Evolutionary conservation across 1,140 invertebrate genomes (phyloP), one percentile per base, ranked within the genome.

Genomic region (Lasaia peninsularis): DNA sequence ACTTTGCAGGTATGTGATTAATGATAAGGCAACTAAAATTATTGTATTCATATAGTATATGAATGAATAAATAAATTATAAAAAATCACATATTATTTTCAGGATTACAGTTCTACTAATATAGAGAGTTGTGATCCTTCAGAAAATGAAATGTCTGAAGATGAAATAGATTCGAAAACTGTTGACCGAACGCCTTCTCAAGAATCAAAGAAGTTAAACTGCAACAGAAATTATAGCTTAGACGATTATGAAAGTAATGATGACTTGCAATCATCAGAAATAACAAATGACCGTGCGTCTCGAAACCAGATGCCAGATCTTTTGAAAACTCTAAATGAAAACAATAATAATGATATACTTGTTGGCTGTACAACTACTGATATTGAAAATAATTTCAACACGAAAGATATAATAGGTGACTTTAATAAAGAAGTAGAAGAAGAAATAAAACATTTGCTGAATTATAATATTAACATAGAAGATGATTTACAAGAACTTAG

Each of bases 361-460:
- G 73, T n/a, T 21, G 32, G 69, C 62, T 82, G 70, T 52, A 73
- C 75, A 37, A 70, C 76, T 55, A 78, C 77, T 35, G 85, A 86
- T 63, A 86, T 88, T 63, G 85, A 88, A 69, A 86, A 88, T 60
- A 86, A 88, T 63, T 88, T 88, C 62, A 52, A 86, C 53, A 74
- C 83, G 2, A 85, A 80, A 58, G 86, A 88, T 69, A 90, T 91
- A 49, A 88, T 90, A 60, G 91, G 90, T 20, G 88, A 91, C 67
- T 91, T 91, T 63, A 90, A 89, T 54, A 89, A 89, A 73, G 90
- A 91, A 80, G 78, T 91, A 24, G 90, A 91, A 73, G 86, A 89
- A 62, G 90, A 91, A 84, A 83, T 91, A 40, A 88, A 84, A 58
- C 76, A 81, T 35, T 65, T 86, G 53, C 66, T 86, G 14, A 86